Percentiles rank a stretch among this genome's conserved stretches.
These are phyloP conservation scores for Sesia bembeciformis DNA, from an alignment of 2,888 invertebrate genomes.

Conservation along the genomic window DNA sequence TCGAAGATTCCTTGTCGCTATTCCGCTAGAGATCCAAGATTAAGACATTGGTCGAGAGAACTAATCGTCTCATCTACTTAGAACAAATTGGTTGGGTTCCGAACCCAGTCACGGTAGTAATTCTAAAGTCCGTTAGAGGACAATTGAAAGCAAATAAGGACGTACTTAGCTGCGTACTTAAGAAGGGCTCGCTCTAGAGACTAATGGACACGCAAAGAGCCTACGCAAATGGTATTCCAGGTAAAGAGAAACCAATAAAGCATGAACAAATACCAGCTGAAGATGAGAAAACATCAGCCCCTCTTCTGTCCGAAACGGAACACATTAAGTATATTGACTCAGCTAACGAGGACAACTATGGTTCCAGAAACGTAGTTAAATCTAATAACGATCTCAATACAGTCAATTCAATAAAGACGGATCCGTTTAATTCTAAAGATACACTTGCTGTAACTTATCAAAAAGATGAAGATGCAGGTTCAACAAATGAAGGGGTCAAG, in stretches of 20 bases:
- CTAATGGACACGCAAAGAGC: slow-evolving; percentile 64
- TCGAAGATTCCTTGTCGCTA: slow-evolving; percentile 66
- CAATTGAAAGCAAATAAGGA: slow-evolving; percentile 26
- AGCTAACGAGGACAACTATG: slow-evolving; percentile 37
- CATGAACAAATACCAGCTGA: slow-evolving; percentile 60
- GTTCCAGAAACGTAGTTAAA: slow-evolving; percentile 29
- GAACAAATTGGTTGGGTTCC: slow-evolving; percentile 38
- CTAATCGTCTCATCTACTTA: slow-evolving; percentile 52
- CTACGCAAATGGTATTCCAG: slow-evolving; percentile 62
- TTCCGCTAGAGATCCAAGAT: slow-evolving; percentile 75
- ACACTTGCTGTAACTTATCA: slow-evolving; percentile 43
- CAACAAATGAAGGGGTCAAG: slow-evolving; percentile 66
- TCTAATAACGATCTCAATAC: slow-evolving; percentile 49
- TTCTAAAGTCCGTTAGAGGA: slow-evolving; percentile 36
- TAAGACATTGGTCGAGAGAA: slow-evolving; percentile 73
- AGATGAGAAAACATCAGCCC: slow-evolving; percentile 66
- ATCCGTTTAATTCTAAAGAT: slow-evolving; percentile 25
- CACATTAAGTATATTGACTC: slow-evolving; percentile 53
- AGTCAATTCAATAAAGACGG: slow-evolving; percentile 54
- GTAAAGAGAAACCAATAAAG: slow-evolving; percentile 52
- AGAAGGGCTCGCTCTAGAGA: slow-evolving; percentile 31
- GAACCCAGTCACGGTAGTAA: slow-evolving; percentile 43
- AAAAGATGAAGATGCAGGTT: slow-evolving; percentile 55
- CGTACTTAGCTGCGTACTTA: slow-evolving; percentile 41
- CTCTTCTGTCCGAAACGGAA: slow-evolving; percentile 42